A percentile compares a stretch with the other conserved stretches of the same genome.
Evolutionary conservation across 2,888 invertebrate genomes (phyloP).

Genomic region (Fabriciana adippe): DNA sequence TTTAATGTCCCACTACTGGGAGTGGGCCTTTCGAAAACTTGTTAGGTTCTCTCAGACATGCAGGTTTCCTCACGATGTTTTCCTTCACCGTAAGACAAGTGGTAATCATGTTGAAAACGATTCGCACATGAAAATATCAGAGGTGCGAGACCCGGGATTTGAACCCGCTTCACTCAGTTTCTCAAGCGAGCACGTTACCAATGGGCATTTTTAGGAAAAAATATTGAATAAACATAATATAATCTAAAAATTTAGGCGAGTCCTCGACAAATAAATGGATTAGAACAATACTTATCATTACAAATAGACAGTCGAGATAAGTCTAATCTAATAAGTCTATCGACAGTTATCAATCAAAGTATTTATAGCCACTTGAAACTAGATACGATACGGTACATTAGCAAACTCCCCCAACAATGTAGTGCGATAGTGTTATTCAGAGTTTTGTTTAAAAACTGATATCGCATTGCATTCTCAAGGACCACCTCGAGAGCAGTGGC

Average conservation of each 20-base stretch:
- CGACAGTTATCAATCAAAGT: slow-evolving; percentile 18
- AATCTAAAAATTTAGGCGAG: neutral
- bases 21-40: no score
- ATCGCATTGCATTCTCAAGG: slow-evolving; percentile 4
- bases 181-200: no score
- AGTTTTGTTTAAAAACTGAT: slow-evolving; percentile 16
- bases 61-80: no score
- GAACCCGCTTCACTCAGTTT: no score
- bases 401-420: slow-evolving; percentile 18
- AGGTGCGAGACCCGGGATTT: no score
- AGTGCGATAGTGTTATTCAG: neutral
- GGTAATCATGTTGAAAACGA: no score
- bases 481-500: slow-evolving; percentile 10
- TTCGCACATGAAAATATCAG: no score
- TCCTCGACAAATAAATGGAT: neutral
- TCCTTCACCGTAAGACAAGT: no score
- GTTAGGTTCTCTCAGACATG: no score
- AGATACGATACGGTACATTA: slow-evolving; percentile 10
- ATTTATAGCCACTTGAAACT: slow-evolving; percentile 10
- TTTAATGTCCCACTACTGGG: no score
- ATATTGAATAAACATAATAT: neutral
- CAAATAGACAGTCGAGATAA: slow-evolving; percentile 11
- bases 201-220: no score
- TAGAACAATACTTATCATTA: neutral
- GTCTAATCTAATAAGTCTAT: neutral